phyloP scores from a whole-genome alignment of 2,888 invertebrate genomes.

The Volucella zonaria region DNA sequence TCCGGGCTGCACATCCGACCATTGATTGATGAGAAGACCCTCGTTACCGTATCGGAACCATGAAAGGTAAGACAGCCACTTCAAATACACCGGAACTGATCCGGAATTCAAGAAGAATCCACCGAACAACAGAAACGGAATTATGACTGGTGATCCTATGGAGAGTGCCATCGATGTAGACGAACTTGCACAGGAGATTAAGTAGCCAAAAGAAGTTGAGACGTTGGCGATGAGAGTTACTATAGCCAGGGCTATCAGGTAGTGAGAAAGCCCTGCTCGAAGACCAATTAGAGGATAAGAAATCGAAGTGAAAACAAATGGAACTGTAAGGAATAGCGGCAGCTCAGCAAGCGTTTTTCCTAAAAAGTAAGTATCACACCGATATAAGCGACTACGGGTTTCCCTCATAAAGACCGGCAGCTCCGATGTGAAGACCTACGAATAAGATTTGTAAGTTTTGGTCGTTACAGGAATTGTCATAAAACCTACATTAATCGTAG shows the following conservation, averaged over 20 bases:
- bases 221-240: slow-evolving; percentile 93
- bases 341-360: slow-evolving; percentile 95
- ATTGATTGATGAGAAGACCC: slow-evolving; percentile 93
- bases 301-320: slow-evolving; percentile 91
- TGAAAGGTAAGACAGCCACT: slow-evolving; percentile 93
- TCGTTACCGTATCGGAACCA: slow-evolving; percentile 97
- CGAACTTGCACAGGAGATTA: slow-evolving; percentile 93
- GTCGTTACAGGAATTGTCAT: not conserved
- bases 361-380: slow-evolving; percentile 94
- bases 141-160: slow-evolving; percentile 94
- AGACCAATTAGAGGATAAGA: slow-evolving; percentile 95
- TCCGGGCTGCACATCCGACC: slow-evolving; percentile 89
- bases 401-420: slow-evolving; percentile 94
- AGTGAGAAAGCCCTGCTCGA: slow-evolving; percentile 88
- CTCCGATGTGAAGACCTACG: slow-evolving; percentile 94
- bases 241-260: slow-evolving; percentile 87
- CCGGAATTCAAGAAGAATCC: slow-evolving; percentile 96
- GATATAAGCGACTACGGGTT: slow-evolving; percentile 94
- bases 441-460: not conserved
- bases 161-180: slow-evolving; percentile 94
- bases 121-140: slow-evolving; percentile 96
- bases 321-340: slow-evolving; percentile 92
- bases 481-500: slow-evolving; percentile 90
- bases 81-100: slow-evolving; percentile 92
- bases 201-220: slow-evolving; percentile 94